Percentiles rank a stretch among this genome's conserved stretches.
These are phyloP conservation scores for Agraylea sexmaculata DNA, from an alignment of 1,140 invertebrate species.

Conservation along the genomic window DNA sequence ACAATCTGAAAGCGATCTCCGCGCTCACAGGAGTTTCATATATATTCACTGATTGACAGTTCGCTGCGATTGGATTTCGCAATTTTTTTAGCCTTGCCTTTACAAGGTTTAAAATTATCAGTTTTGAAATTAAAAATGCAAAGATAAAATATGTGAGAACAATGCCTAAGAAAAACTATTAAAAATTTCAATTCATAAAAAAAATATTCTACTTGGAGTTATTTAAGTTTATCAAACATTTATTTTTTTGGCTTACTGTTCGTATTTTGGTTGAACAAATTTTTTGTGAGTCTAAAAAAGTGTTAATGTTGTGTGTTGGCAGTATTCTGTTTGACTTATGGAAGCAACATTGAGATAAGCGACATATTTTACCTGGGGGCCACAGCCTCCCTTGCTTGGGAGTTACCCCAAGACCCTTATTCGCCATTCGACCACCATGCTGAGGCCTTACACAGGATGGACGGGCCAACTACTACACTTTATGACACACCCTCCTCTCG, in stretches of 20 bases:
- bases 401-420: slow-evolving; percentile 52
- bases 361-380: slow-evolving; percentile 52
- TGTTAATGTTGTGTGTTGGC: too few species aligned
- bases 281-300: slow-evolving; percentile 14
- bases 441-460: slow-evolving; percentile 34
- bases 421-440: slow-evolving; percentile 32
- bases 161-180: not conserved
- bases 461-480: slow-evolving; percentile 26
- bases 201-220: not conserved
- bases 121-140: too few species aligned
- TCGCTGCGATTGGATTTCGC: too few species aligned
- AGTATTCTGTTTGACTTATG: slow-evolving; percentile 53
- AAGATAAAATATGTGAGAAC: too few species aligned
- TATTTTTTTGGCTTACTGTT: slow-evolving; percentile 6
- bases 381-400: slow-evolving; percentile 61
- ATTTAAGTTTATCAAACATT: slow-evolving; percentile 24
- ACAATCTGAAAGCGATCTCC: too few species aligned
- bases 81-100: too few species aligned
- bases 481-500: slow-evolving; percentile 19
- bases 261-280: slow-evolving; percentile 4
- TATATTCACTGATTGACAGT: too few species aligned
- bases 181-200: not conserved
- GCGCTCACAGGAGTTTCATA: too few species aligned
- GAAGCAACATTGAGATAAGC: slow-evolving; percentile 39
- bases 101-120: too few species aligned